Evolutionary conservation across 2,797 vertebrate genomes (phyloP), one percentile per base, ranked within the genome.

Genomic region (Falco naumanni): DNA sequence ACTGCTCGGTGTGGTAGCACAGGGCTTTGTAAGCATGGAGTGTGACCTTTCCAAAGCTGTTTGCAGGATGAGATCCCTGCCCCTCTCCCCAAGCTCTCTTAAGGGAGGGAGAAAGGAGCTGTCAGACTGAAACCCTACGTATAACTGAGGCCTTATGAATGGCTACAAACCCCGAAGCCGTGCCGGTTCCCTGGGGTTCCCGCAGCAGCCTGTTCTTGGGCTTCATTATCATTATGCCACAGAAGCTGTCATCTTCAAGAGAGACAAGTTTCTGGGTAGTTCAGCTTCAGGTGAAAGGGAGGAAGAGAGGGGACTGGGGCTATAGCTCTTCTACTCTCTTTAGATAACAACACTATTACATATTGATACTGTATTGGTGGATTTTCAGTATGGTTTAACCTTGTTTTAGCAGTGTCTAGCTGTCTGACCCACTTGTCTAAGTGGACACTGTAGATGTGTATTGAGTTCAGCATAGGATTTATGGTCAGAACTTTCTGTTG

Each of bases 41-140:
- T 0, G 0, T 50, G 78, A 66, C 71, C 82, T 48, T 57, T 71
- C 56, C 45, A 57, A 60, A 93, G 82, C 76, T 86, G 82, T 77
- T 80, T 56, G 41, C 61, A 77, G 78, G 48, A 53, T 41, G 54
- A 70, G 37, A 56, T 83, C 37, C 57, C 76, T 83, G 64, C 61
- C 75, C 39, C 25, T 76, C 21, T 95, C 71, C 60, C 41, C 64
- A 64, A 1, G 26, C 66, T 57, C 22, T 53, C 66, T 31, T 15
- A 8, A 56, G 29, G 61, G 51, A 56, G 57, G 43, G 29, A 91
- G 60, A 94, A 95, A 83, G 54, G 69, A 91, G 75, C 64, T 95
- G 84, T 93, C 75, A 77, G 60, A 45, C 63, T 37, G 74, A 89
- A 86, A 64, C 10, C 41, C 50, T 0, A 0, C 41, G 53, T 75